Evolutionary conservation across 2,888 invertebrate genomes (phyloP), one percentile per base, ranked within the genome.

Genomic region (Thereva unica): DNA sequence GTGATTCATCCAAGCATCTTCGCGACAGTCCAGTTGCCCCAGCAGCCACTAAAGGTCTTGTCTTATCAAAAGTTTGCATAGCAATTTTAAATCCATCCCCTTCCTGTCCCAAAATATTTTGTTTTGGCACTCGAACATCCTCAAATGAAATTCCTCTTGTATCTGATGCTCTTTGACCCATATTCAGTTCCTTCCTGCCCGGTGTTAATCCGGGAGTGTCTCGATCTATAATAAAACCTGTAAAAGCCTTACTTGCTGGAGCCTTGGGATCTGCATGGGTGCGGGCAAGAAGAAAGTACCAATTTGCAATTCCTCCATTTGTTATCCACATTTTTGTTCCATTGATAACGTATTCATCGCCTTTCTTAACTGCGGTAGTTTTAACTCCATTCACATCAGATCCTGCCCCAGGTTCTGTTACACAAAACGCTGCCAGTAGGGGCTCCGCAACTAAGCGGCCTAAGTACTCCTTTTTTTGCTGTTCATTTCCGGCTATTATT

Each of bases 241-340:
- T 89, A 75, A 91, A 89, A 0, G 95, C 94, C 52, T 93, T 93
- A 74, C 88, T 85, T 2, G 95, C 87, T 1, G 95, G 87, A 66
- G 86, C 85, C 80, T 94, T 94, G 3, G 94, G 93, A 78, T 96
- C 93, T 0, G 92, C 87, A 80, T 92, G 87, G 0, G 95, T 93
- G 68, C 95, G 85, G 0, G 95, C 94, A 71, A 96, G 81, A 42
- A 96, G 91, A 78, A 95, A 96, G 79, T 92, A 90, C 92, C 92
- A 96, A 81, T 92, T 93, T 12, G 96, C 95, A 41, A 92, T 89
- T 50, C 93, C 95, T 35, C 93, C 95, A 78, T 95, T 95, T 53
- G 96, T 96, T 76, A 97, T 96, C 96, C 96, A 96, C 95, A 96
- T 95, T 82, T 96, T 96, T 76, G 92, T 91, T 3, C 96, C 96